Percentiles rank a stretch among this genome's conserved stretches.
Evolutionary conservation across 2,888 invertebrate genomes (phyloP).

Genomic region (Ecliptopera silaceata): DNA sequence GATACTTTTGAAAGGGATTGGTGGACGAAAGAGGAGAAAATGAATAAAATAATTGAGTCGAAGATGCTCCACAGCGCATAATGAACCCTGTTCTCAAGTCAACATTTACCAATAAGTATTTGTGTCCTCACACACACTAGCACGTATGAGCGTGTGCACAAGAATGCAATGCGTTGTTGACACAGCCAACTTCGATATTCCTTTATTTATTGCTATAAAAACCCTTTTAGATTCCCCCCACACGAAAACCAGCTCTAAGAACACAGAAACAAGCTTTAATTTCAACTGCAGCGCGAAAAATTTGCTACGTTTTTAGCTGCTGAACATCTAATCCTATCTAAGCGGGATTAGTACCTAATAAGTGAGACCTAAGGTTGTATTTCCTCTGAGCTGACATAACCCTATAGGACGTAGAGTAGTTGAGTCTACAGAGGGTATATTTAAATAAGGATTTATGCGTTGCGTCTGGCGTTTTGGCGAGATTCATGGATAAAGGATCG

Average conservation of each 20-base stretch:
- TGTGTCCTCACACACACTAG: constrained; percentile 66
- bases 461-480: constrained; percentile 81
- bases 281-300: constrained; percentile 25
- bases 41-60: constrained; percentile 14
- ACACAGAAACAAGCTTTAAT: neutral
- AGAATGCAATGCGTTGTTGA: constrained; percentile 83
- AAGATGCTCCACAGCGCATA: constrained; percentile 40
- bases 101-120: constrained; percentile 81
- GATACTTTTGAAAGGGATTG: too few relatives aligned
- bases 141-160: constrained; percentile 49
- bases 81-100: constrained; percentile 63
- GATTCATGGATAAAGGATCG: constrained; percentile 76
- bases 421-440: constrained; percentile 63
- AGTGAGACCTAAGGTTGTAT: constrained; percentile 36
- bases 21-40: too few relatives aligned
- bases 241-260: constrained; percentile 38
- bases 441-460: constrained; percentile 83
- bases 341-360: constrained; percentile 46
- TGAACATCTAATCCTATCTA: constrained; percentile 30
- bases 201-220: constrained; percentile 83
- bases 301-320: constrained; percentile 48
- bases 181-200: constrained; percentile 82
- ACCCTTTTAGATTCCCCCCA: constrained; percentile 52
- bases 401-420: constrained; percentile 44
- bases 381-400: constrained; percentile 35